phyloP scores from a whole-genome alignment of 2,797 vertebrate species.

The Gephyroberyx darwinii region DNA sequence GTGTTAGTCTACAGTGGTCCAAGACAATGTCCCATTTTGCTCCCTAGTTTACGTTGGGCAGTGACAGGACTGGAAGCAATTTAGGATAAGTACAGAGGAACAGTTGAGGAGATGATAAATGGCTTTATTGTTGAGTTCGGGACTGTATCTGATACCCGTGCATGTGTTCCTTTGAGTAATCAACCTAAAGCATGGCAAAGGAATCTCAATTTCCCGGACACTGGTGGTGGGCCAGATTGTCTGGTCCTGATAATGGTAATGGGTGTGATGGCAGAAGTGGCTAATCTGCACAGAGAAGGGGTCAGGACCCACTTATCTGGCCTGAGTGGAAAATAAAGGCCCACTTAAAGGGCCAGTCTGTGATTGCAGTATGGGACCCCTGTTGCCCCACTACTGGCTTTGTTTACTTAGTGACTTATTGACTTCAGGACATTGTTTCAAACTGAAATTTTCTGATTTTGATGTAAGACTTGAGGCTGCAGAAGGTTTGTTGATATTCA shows the following conservation, averaged over 20 bases:
- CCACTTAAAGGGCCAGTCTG: constrained; percentile 52
- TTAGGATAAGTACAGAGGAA: constrained; percentile 62
- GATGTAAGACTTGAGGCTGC: constrained; percentile 39
- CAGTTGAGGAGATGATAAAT: constrained; percentile 72
- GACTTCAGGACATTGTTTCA: constrained; percentile 37
- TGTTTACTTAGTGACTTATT: constrained; percentile 40
- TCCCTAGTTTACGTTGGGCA: constrained; percentile 49
- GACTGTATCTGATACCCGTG: constrained; percentile 66
- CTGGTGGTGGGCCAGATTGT: constrained; percentile 69
- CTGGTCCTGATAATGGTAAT: constrained; percentile 75
- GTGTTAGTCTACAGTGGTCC: constrained; percentile 57
- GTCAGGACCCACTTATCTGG: constrained; percentile 72
- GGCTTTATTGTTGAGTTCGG: constrained; percentile 61
- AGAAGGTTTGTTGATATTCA: constrained; percentile 37
- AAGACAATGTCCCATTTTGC: constrained; percentile 64
- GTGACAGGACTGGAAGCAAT: constrained; percentile 78
- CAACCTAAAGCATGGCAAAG: constrained; percentile 60
- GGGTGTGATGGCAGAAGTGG: constrained; percentile 62
- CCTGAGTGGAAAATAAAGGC: constrained; percentile 70
- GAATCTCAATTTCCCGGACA: constrained; percentile 69
- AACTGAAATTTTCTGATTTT: constrained; percentile 51
- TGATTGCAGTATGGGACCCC: constrained; percentile 41
- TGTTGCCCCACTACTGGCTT: constrained; percentile 20
- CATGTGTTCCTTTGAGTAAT: constrained; percentile 77
- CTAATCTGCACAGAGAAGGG: constrained; percentile 67